phyloP scores from a whole-genome alignment of 2,113 vertebrate species.

The Grus americana region DNA sequence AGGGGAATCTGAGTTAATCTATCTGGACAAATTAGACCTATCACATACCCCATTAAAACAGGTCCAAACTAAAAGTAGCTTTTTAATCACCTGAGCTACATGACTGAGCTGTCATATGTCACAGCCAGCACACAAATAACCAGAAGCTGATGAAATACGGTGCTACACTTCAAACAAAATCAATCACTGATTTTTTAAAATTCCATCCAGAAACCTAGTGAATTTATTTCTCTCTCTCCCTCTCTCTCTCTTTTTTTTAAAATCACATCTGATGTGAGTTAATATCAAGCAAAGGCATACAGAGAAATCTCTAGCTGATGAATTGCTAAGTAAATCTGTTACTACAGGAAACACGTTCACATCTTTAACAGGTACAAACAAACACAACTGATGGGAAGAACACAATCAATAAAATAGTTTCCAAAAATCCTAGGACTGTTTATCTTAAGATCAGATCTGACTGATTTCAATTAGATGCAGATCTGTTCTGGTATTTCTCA shows the following conservation, averaged over 20 bases:
- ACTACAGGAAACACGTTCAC: constrained; percentile 59
- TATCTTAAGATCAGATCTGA: constrained; percentile 67
- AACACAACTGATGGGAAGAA: constrained; percentile 69
- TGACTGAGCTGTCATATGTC: background rate
- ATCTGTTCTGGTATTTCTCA: constrained; percentile 67
- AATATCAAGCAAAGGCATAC: background rate
- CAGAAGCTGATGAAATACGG: background rate
- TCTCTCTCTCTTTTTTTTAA: background rate
- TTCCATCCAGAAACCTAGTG: constrained; percentile 1
- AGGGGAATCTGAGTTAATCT: background rate
- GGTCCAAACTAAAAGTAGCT: background rate
- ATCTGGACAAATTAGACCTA: background rate
- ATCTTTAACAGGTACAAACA: constrained; percentile 73
- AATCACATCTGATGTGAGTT: constrained; percentile 39
- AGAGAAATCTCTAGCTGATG: background rate
- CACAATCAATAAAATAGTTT: constrained; percentile 67
- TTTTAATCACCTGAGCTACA: background rate
- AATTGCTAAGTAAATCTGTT: constrained; percentile 49
- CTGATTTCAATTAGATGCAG: constrained; percentile 69
- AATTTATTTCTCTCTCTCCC: background rate
- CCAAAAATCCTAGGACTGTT: constrained; percentile 67
- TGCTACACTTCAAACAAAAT: constrained; percentile 8
- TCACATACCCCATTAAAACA: background rate
- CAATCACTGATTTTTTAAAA: constrained; percentile 17
- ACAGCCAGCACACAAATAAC: background rate